These are phyloP conservation scores for Charadrius vociferus DNA, from an alignment of 2,113 vertebrate genomes.

Conservation along the genomic window DNA sequence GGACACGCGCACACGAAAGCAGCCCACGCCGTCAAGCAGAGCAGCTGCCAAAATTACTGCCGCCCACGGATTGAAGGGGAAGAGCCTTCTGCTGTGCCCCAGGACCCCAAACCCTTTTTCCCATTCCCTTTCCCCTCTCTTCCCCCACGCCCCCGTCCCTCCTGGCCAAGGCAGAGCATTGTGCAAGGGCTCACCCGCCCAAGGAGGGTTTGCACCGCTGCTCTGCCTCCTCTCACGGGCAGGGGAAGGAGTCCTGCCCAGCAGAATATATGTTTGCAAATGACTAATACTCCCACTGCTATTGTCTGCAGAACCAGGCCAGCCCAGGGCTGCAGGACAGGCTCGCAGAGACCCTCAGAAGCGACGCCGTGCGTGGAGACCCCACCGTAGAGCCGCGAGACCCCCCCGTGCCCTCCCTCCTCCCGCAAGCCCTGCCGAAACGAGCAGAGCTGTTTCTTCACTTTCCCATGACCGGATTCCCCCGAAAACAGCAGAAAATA, in stretches of 20 bases:
- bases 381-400: rapidly evolving
- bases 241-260: not conserved
- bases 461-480: conserved; percentile 40
- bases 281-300: rapidly evolving
- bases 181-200: not conserved
- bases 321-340: not conserved
- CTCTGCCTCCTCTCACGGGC: rapidly evolving
- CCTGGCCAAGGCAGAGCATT: rapidly evolving
- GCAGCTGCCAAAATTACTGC: not conserved
- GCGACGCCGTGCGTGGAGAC: rapidly evolving
- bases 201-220: rapidly evolving
- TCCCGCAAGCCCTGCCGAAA: not conserved
- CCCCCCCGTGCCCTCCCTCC: not conserved
- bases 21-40: not conserved
- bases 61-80: not conserved
- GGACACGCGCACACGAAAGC: not conserved
- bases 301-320: not conserved
- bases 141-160: rapidly evolving
- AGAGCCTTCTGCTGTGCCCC: not conserved
- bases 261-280: not conserved
- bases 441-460: not conserved
- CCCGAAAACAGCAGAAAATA: conserved; percentile 26
- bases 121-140: not conserved
- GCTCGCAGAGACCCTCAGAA: not conserved
- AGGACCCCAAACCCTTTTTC: not conserved